Evolutionary conservation across 2,797 vertebrate genomes (phyloP).

Genomic region (Molossus molossus): DNA sequence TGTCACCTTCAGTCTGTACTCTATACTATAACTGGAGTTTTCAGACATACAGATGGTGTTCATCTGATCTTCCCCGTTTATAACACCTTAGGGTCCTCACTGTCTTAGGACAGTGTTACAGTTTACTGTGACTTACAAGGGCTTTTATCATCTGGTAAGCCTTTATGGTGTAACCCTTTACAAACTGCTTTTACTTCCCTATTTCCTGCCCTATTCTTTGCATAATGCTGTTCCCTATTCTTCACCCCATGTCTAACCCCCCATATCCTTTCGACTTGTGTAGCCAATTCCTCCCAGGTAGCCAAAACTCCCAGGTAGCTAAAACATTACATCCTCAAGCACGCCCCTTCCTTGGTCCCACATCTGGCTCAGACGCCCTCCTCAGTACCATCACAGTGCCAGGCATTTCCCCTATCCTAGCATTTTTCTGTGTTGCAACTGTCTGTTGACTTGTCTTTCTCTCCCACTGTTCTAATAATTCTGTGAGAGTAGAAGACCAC

Average conservation of each 20-base stretch:
- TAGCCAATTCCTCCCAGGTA: background rate
- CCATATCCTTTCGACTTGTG: background rate
- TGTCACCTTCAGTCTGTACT: background rate
- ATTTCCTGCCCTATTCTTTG: background rate
- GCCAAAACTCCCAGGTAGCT: background rate
- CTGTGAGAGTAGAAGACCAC: background rate
- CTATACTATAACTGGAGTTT: background rate
- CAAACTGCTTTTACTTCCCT: conserved; percentile 22
- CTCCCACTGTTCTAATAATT: background rate
- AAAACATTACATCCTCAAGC: background rate
- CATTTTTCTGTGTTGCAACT: background rate
- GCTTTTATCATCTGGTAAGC: background rate
- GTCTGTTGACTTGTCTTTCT: background rate
- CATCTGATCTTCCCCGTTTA: background rate
- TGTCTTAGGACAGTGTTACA: background rate
- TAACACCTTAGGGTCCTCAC: background rate
- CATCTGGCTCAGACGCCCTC: background rate
- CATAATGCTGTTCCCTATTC: background rate
- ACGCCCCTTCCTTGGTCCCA: background rate
- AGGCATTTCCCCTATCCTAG: background rate
- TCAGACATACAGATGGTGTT: background rate
- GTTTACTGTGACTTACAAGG: background rate
- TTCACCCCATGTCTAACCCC: background rate
- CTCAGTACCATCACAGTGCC: background rate
- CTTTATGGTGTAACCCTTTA: background rate